phyloP scores from a whole-genome alignment of 2,888 invertebrate species.

The Phengaris arion region DNA sequence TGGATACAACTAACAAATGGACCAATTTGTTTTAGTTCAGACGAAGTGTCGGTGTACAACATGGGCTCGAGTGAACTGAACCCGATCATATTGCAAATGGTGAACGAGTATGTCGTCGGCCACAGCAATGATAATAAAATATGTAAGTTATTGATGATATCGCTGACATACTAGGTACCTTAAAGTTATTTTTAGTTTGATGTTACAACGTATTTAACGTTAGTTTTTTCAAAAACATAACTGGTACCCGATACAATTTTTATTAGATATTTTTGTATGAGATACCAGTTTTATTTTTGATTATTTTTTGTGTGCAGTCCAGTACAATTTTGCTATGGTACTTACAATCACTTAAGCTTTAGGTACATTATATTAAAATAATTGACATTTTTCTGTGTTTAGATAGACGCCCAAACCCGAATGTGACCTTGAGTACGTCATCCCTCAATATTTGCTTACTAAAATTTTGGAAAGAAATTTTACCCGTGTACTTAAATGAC shows the following conservation, averaged over 20 bases:
- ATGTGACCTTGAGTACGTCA: neutral
- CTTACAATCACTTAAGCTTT: no score
- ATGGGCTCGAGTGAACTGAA: slow-evolving; percentile 91
- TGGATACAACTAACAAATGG: no score
- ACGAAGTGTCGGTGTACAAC: slow-evolving; percentile 88
- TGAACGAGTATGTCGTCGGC: neutral
- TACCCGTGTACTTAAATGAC: slow-evolving; percentile 6
- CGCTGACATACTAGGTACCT: neutral
- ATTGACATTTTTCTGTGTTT: no score
- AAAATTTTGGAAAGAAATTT: neutral
- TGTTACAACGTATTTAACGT: neutral
- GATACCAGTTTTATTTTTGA: no score
- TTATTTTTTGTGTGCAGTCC: no score
- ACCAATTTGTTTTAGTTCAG: slow-evolving; percentile 51
- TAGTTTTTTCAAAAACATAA: no score
- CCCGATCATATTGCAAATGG: slow-evolving; percentile 87
- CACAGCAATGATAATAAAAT: neutral
- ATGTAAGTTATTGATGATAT: neutral
- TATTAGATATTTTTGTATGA: no score
- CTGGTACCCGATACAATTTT: no score
- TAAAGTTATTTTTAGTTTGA: neutral
- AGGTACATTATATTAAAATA: no score
- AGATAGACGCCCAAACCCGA: slow-evolving; percentile 15
- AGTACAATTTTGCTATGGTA: no score
- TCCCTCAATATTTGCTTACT: neutral